phyloP scores from a whole-genome alignment of 2,888 invertebrate species.

The Mythimna pallens region DNA sequence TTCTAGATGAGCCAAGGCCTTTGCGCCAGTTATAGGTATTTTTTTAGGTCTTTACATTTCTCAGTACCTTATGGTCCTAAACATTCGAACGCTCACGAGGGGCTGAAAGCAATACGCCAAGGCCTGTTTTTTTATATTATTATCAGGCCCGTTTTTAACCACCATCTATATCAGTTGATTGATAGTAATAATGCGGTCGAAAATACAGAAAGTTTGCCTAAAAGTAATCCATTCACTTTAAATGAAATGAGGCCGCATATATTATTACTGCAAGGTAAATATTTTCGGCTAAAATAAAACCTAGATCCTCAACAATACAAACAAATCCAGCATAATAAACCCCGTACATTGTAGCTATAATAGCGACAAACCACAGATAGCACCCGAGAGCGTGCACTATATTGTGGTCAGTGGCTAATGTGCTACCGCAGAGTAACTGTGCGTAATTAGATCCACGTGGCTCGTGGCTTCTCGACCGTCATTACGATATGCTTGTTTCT shows the following conservation, averaged over 20 bases:
- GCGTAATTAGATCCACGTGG: slow-evolving; percentile 16
- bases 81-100: not conserved
- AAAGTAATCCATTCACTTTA: not conserved
- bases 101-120: not conserved
- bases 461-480: slow-evolving; percentile 7
- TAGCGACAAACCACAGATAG: slow-evolving; percentile 36
- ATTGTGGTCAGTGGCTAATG: slow-evolving; percentile 39
- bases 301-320: not conserved
- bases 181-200: too few species aligned
- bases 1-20: too few species aligned
- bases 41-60: not conserved
- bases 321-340: not conserved
- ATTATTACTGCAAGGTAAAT: not conserved
- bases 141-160: too few species aligned
- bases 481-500: not conserved
- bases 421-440: slow-evolving; percentile 15
- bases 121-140: too few species aligned
- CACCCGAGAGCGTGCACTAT: slow-evolving; percentile 6
- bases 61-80: not conserved
- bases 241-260: not conserved
- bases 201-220: not conserved
- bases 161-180: too few species aligned
- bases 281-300: not conserved
- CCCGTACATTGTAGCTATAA: slow-evolving; percentile 1
- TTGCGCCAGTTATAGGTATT: too few species aligned